Conservation (phyloP, 2,888 invertebrate species). For the Hirtodrosophila trivittata region DNA sequence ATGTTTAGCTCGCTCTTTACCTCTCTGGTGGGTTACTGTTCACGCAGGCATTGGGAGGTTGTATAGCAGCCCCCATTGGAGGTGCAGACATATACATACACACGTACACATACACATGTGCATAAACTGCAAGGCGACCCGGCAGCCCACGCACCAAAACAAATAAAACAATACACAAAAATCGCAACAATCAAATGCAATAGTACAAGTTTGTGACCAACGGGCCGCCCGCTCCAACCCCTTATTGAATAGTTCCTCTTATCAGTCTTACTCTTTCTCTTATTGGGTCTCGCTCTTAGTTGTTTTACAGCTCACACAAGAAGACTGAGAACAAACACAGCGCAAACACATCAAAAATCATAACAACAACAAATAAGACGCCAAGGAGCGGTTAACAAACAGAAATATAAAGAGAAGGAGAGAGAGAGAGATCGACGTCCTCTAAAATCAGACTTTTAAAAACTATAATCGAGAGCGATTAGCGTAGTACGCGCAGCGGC, state of each 20-base stretch:
- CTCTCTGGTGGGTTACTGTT: constrained; percentile 22
- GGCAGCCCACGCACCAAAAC: constrained; percentile 57
- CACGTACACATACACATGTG: constrained; percentile 4
- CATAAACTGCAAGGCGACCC: constrained; percentile 37
- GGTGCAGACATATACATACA: constrained; percentile 6
- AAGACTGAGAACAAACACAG: constrained; percentile 76
- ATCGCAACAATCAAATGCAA: constrained; percentile 45
- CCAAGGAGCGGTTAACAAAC: constrained; percentile 30
- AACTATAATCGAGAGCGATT: constrained; percentile 37
- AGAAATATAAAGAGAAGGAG: constrained; percentile 5
- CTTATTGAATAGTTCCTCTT: too few relatives aligned
- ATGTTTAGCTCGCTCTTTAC: constrained; percentile 44
- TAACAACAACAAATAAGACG: constrained; percentile 17
- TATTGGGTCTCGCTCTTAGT: constrained; percentile 36
- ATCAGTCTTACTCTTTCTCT: constrained; percentile 26
- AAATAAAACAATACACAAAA: constrained; percentile 48
- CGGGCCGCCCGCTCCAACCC: too few relatives aligned
- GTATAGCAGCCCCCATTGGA: constrained; percentile 42
- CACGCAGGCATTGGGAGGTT: constrained; percentile 43
- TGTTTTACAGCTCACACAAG: constrained; percentile 72
- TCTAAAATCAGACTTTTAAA: constrained; percentile 17
- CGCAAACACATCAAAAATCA: constrained; percentile 19
- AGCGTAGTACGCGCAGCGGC: constrained; percentile 80
- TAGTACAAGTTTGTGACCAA: constrained; percentile 9
- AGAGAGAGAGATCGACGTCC: constrained; percentile 28